Conservation (phyloP, 2,113 vertebrate genomes). For the Hippocampus abdominalis region DNA sequence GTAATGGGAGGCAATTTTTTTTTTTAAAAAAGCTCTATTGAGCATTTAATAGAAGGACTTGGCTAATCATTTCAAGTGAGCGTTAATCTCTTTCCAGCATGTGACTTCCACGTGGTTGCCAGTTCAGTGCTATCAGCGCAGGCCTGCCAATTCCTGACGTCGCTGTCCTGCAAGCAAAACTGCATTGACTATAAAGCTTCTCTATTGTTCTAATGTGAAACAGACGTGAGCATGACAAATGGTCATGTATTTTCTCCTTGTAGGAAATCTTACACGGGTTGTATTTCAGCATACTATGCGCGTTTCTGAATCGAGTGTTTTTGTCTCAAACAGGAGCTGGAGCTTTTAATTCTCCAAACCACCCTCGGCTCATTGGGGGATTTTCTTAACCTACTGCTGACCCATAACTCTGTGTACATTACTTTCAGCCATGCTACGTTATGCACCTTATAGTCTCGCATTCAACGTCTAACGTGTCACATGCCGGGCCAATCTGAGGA, state of each 20-base stretch:
- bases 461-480: constrained; percentile 57
- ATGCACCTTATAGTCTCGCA: constrained; percentile 35
- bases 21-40: constrained; percentile 56
- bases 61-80: constrained; percentile 54
- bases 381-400: constrained; percentile 57
- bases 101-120: constrained; percentile 61
- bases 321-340: constrained; percentile 43
- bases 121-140: constrained; percentile 28
- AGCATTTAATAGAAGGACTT: constrained; percentile 58
- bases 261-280: constrained; percentile 41
- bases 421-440: constrained; percentile 44
- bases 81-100: constrained; percentile 59
- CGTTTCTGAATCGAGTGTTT: constrained; percentile 32
- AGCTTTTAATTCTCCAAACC: constrained; percentile 33
- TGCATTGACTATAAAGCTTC: constrained; percentile 22
- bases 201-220: constrained; percentile 45
- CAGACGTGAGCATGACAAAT: constrained; percentile 34
- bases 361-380: constrained; percentile 30
- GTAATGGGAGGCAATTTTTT: constrained; percentile 29
- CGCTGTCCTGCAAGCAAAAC: constrained; percentile 10
- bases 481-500: constrained; percentile 41
- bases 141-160: constrained; percentile 22
- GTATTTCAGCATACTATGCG: constrained; percentile 37
- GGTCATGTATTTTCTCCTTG: constrained; percentile 45
- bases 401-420: constrained; percentile 59